These are phyloP conservation scores for Clarias macrocephalus DNA, from an alignment of 2,113 vertebrate genomes.

Conservation along the genomic window DNA sequence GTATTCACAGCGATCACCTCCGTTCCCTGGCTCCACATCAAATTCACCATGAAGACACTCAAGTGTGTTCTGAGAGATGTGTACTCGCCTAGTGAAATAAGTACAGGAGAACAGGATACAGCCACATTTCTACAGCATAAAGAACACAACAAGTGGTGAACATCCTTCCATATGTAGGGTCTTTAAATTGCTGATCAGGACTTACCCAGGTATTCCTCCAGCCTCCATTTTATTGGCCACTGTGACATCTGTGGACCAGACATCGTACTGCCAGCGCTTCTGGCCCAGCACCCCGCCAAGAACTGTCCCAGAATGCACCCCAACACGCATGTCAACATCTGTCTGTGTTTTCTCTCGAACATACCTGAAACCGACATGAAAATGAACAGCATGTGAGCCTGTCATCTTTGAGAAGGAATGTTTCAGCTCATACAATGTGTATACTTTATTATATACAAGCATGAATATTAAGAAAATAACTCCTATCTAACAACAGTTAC, in stretches of 20 bases:
- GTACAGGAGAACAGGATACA: background rate
- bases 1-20: conserved; percentile 88
- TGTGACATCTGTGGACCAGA: conserved; percentile 94
- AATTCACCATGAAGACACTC: conserved; percentile 92
- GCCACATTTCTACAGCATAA: background rate
- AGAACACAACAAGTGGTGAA: background rate
- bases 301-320: conserved; percentile 90
- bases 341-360: conserved; percentile 92
- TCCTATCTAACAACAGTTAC: background rate
- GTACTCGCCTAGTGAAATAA: conserved; percentile 78
- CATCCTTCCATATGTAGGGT: background rate
- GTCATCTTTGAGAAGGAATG: background rate
- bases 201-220: conserved; percentile 89
- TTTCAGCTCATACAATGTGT: background rate
- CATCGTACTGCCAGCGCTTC: conserved; percentile 95
- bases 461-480: background rate
- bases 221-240: conserved; percentile 98
- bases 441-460: background rate
- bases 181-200: background rate
- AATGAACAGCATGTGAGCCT: background rate
- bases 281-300: conserved; percentile 91
- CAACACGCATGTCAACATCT: conserved; percentile 92
- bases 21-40: conserved; percentile 86
- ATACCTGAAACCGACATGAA: conserved; percentile 69
- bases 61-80: conserved; percentile 92